Percentiles rank a stretch among this genome's conserved stretches.
phyloP scores from a whole-genome alignment of 2,113 vertebrate species.

The Garra rufa region DNA sequence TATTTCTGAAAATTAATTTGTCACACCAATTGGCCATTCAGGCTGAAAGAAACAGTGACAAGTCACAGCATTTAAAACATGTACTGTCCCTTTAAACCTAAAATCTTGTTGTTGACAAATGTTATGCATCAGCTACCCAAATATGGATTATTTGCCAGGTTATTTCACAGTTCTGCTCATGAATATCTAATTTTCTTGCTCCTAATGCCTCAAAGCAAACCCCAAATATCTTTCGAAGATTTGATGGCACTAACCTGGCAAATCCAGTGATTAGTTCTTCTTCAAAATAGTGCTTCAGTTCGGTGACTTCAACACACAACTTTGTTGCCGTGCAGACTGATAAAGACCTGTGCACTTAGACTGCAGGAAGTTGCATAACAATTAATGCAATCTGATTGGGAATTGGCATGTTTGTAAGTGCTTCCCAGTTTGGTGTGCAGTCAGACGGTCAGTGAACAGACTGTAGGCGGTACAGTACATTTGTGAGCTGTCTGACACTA shows the following conservation, averaged over 20 bases:
- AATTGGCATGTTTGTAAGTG: background rate
- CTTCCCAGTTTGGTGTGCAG: background rate
- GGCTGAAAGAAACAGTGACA: background rate
- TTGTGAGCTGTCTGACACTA: background rate
- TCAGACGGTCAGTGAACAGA: background rate
- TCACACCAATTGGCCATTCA: background rate
- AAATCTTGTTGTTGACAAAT: background rate
- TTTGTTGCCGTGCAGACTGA: background rate
- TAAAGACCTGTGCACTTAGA: background rate
- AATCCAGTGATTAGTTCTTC: background rate
- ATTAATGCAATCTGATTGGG: slow-evolving; percentile 6
- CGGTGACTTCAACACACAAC: background rate
- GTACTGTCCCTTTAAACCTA: background rate
- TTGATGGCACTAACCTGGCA: background rate
- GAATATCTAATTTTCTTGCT: background rate
- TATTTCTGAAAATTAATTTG: background rate
- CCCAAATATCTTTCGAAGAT: background rate
- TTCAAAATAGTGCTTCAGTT: background rate
- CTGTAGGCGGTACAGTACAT: background rate
- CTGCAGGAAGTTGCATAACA: background rate
- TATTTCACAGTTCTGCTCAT: background rate
- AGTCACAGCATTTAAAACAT: background rate
- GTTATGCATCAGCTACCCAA: background rate
- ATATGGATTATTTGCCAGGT: background rate
- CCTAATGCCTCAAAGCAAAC: background rate